Evolutionary conservation across 2,113 vertebrate genomes (phyloP).

Genomic region (Leptobrachium ailaonicum): DNA sequence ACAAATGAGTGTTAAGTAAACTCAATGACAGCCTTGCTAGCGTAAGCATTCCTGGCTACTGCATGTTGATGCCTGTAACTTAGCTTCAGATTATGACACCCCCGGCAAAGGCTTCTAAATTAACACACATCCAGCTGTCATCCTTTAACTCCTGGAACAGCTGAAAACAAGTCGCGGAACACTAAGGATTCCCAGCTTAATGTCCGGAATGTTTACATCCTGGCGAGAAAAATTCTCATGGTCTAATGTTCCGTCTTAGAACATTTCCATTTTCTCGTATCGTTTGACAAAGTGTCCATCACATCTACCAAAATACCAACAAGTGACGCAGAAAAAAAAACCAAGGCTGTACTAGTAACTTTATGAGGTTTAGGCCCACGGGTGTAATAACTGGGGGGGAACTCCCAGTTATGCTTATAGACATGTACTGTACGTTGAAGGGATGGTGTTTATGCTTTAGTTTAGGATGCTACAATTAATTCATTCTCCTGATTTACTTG

Average conservation of each 20-base stretch:
- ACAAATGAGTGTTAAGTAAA: slow-evolving; percentile 69
- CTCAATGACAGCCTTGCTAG: slow-evolving; percentile 56
- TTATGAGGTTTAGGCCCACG: too few species aligned
- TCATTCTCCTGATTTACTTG: too few species aligned
- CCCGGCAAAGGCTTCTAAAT: slow-evolving; percentile 45
- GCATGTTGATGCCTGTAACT: slow-evolving; percentile 51
- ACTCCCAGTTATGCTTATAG: too few species aligned
- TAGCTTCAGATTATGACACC: slow-evolving; percentile 21
- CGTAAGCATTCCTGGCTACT: slow-evolving; percentile 62
- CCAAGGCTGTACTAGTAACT: too few species aligned
- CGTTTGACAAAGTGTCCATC: too few species aligned
- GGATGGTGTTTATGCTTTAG: too few species aligned
- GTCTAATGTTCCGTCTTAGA: neutral
- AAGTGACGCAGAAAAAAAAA: too few species aligned
- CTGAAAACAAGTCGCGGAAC: slow-evolving; percentile 44
- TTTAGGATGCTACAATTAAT: too few species aligned
- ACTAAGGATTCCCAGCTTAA: neutral
- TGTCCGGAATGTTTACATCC: neutral
- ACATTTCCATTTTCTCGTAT: too few species aligned
- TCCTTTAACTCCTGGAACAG: slow-evolving; percentile 34
- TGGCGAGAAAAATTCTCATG: neutral
- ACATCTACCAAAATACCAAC: too few species aligned
- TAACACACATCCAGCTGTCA: slow-evolving; percentile 55
- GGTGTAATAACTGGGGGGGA: too few species aligned
- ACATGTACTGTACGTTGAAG: too few species aligned